Conservation (phyloP, 1,140 invertebrate genomes). For the Neomicropteryx cornuta region DNA sequence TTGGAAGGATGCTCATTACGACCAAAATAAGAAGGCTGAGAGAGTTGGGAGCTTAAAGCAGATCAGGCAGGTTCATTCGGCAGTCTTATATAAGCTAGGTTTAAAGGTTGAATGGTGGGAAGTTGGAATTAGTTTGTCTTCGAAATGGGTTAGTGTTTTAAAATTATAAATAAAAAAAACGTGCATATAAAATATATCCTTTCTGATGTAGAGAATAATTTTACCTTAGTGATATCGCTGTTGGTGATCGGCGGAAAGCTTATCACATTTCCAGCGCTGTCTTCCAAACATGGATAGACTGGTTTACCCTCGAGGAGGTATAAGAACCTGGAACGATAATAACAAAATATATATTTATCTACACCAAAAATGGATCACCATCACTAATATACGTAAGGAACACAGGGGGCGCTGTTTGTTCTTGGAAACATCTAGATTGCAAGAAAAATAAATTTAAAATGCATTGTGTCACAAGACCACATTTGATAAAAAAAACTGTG, state of each 20-base stretch:
- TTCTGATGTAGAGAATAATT: conserved; percentile 5
- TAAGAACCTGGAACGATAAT: conserved; percentile 43
- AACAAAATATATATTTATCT: not conserved
- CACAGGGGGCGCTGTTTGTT: too few relatives aligned
- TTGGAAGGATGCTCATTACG: too few relatives aligned
- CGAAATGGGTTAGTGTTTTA: not conserved
- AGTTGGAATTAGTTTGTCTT: not conserved
- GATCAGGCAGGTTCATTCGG: not conserved
- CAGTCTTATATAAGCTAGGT: not conserved
- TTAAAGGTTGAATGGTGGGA: not conserved
- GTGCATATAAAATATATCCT: conserved; percentile 2
- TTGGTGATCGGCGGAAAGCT: conserved; percentile 81
- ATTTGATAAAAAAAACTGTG: too few relatives aligned
- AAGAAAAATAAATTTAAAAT: too few relatives aligned
- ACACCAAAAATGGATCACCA: too few relatives aligned
- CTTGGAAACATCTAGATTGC: too few relatives aligned
- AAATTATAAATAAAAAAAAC: conserved; percentile 4
- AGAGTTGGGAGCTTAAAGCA: not conserved
- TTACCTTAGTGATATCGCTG: conserved; percentile 64
- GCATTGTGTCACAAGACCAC: too few relatives aligned
- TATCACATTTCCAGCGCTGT: conserved; percentile 50
- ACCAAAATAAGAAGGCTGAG: not conserved
- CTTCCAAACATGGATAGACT: conserved; percentile 58
- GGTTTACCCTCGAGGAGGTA: conserved; percentile 65
- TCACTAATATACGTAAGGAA: too few relatives aligned